Evolutionary conservation across 2,113 vertebrate genomes (phyloP).

Genomic region (Megalops atlanticus): DNA sequence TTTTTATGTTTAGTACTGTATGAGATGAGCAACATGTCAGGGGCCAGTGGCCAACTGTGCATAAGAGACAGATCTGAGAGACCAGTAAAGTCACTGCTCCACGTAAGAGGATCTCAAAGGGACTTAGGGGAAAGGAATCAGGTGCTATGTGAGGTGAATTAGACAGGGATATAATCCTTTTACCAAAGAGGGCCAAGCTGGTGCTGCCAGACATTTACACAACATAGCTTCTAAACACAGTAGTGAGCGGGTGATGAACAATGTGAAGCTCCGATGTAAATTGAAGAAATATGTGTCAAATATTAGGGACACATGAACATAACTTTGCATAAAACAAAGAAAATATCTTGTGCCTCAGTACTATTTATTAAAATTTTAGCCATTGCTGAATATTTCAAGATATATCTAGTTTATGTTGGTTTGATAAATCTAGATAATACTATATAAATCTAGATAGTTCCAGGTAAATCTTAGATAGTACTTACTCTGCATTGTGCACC

Average conservation of each 20-base stretch:
- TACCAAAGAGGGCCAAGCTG: background rate
- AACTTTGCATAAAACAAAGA: too few relatives aligned
- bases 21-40: background rate
- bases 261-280: background rate
- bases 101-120: slow-evolving; percentile 14
- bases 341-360: too few relatives aligned
- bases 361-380: too few relatives aligned
- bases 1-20: background rate
- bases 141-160: slow-evolving; percentile 2
- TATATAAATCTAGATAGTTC: too few relatives aligned
- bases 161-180: slow-evolving; percentile 9
- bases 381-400: too few relatives aligned
- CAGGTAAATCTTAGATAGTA: too few relatives aligned
- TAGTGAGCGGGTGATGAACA: background rate
- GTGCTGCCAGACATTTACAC: slow-evolving; percentile 4
- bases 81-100: background rate
- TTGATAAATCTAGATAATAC: too few relatives aligned
- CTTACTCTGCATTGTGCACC: too few relatives aligned
- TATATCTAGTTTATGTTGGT: too few relatives aligned
- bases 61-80: background rate
- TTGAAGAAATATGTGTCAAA: background rate
- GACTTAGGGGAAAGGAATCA: slow-evolving; percentile 4
- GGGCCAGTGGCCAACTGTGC: background rate
- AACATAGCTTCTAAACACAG: background rate
- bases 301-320: too few relatives aligned